Conservation (phyloP, 2,888 invertebrate species). For the Steromphala cineraria region DNA sequence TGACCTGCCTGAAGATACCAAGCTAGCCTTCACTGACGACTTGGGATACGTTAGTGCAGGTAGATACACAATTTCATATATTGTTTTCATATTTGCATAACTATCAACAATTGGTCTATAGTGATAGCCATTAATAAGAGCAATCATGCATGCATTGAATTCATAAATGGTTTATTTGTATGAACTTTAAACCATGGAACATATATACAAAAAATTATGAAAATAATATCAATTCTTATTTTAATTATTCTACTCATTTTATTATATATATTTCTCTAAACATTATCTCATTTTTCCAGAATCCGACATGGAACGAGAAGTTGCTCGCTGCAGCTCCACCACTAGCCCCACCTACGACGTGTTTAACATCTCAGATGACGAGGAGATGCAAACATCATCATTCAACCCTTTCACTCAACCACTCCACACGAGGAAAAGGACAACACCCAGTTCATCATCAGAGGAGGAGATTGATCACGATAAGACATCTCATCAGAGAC, state of each 20-base stretch:
- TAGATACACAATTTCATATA: background rate
- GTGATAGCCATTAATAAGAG: background rate
- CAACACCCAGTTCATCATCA: background rate
- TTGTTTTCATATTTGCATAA: background rate
- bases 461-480: background rate
- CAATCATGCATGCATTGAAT: too few relatives aligned
- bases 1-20: background rate
- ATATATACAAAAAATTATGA: too few relatives aligned
- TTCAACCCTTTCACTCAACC: background rate
- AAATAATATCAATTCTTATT: too few relatives aligned
- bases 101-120: background rate
- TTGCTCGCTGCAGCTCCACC: background rate
- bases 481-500: background rate
- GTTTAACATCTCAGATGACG: background rate
- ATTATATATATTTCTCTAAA: too few relatives aligned
- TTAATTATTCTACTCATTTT: too few relatives aligned
- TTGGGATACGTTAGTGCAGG: conserved; percentile 18
- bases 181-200: too few relatives aligned
- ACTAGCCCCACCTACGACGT: background rate
- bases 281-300: background rate
- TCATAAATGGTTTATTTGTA: too few relatives aligned
- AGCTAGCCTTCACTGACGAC: background rate
- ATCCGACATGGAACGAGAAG: background rate
- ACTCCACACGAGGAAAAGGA: background rate
- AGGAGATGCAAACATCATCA: background rate